Conservation (phyloP, 2,888 invertebrate species). For the Physocephala rufipes region DNA sequence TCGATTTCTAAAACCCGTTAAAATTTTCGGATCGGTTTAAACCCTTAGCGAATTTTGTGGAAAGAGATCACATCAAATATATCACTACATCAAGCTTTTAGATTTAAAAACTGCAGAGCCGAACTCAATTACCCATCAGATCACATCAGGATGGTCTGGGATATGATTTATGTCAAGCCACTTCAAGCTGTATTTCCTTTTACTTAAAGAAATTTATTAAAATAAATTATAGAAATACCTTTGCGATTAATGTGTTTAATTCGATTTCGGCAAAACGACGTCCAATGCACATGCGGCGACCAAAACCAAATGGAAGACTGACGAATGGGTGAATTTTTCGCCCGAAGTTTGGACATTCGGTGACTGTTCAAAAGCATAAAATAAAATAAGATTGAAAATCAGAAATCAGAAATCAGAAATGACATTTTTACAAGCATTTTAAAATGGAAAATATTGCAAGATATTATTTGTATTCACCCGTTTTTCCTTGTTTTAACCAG, state of each 20-base stretch:
- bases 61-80: too few relatives aligned
- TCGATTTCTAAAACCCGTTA: too few relatives aligned
- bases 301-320: slow-evolving; percentile 80
- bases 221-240: slow-evolving; percentile 66
- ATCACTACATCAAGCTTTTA: too few relatives aligned
- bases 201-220: neutral
- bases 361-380: slow-evolving; percentile 24
- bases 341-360: slow-evolving; percentile 60
- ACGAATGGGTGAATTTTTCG: slow-evolving; percentile 79
- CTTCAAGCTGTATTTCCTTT: too few relatives aligned
- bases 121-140: too few relatives aligned
- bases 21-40: too few relatives aligned
- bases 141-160: too few relatives aligned
- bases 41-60: too few relatives aligned
- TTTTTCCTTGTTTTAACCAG: slow-evolving; percentile 73
- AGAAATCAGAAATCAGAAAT: neutral
- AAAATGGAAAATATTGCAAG: neutral
- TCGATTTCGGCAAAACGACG: slow-evolving; percentile 84
- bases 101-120: too few relatives aligned
- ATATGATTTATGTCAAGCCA: too few relatives aligned
- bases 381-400: neutral
- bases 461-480: slow-evolving; percentile 51
- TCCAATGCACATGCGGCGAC: slow-evolving; percentile 80
- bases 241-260: slow-evolving; percentile 77
- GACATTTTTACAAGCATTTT: neutral